phyloP scores from a whole-genome alignment of 2,113 vertebrate genomes.

The Corydoras sp. region DNA sequence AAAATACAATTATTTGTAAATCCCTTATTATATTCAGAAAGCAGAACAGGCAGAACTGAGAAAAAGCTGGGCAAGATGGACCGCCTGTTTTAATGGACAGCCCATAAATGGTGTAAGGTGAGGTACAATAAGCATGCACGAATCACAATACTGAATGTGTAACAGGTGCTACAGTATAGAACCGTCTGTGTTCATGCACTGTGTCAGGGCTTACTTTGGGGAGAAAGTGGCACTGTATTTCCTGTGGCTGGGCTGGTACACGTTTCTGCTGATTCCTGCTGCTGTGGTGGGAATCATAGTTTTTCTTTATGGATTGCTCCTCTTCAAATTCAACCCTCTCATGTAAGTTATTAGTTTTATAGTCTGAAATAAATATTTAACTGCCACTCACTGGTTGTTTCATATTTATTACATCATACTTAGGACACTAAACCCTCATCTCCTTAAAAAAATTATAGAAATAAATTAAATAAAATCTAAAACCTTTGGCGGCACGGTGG shows the following conservation, averaged over 20 bases:
- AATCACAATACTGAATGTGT: constrained; percentile 30
- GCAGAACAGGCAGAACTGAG: constrained; percentile 64
- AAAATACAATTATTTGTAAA: too few species aligned
- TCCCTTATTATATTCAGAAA: constrained; percentile 49
- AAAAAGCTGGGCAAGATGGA: constrained; percentile 67
- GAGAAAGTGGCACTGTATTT: constrained; percentile 93
- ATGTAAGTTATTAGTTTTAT: constrained; percentile 68
- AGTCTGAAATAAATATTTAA: too few species aligned
- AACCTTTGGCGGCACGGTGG: too few species aligned
- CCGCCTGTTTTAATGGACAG: constrained; percentile 67
- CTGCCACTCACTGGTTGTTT: too few species aligned
- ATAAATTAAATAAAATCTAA: too few species aligned
- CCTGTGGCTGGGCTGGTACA: constrained; percentile 91
- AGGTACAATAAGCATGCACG: constrained; percentile 28
- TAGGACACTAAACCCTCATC: too few species aligned
- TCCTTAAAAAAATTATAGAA: too few species aligned
- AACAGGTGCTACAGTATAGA: too few species aligned
- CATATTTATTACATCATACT: too few species aligned
- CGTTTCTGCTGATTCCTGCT: constrained; percentile 73
- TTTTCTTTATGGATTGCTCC: constrained; percentile 71
- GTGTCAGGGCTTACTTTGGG: constrained; percentile 81
- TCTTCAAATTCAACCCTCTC: constrained; percentile 74
- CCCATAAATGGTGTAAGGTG: constrained; percentile 67
- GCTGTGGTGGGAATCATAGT: constrained; percentile 63
- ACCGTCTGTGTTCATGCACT: too few species aligned